These are phyloP conservation scores for Stichodactyla helianthus DNA, from an alignment of 64 coral and sea anemone species.

Conservation along the genomic window DNA sequence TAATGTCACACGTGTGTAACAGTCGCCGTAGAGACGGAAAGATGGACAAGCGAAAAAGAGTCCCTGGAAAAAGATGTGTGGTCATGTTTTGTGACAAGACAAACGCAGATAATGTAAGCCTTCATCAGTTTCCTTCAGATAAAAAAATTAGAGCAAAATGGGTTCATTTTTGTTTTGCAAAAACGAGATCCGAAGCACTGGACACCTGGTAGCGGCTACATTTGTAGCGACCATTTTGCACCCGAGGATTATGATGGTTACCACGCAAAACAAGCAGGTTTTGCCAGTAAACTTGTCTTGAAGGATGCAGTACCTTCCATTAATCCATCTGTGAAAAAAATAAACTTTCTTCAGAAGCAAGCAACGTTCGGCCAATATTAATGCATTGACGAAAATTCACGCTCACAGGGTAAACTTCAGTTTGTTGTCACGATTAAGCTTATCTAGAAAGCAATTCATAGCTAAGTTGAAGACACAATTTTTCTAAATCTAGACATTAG, in stretches of 20 bases:
- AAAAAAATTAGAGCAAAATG: constrained; percentile 26
- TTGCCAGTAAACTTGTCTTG: not conserved
- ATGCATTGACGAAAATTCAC: too few species aligned
- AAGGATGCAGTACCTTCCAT: not conserved
- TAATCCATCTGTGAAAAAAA: not conserved
- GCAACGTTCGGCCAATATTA: too few species aligned
- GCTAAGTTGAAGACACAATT: too few species aligned
- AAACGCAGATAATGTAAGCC: constrained; percentile 32
- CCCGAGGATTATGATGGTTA: not conserved
- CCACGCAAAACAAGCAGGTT: not conserved
- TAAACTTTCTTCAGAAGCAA: too few species aligned
- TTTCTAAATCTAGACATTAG: too few species aligned
- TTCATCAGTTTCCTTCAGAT: constrained; percentile 31
- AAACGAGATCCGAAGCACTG: constrained; percentile 1
- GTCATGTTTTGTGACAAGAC: constrained; percentile 44
- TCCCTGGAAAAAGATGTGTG: constrained; percentile 20
- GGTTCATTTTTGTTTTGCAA: constrained; percentile 26
- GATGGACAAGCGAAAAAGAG: not conserved
- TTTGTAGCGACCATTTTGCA: constrained; percentile 38
- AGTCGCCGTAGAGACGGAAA: not conserved
- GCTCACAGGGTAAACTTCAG: too few species aligned
- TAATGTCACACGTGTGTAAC: constrained; percentile 14
- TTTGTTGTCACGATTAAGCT: too few species aligned
- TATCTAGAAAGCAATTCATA: too few species aligned
- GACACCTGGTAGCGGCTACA: constrained; percentile 7